Base-by-base conservation (phyloP, 1,140 invertebrate species). In the Cecropterus lyciades region DNA sequence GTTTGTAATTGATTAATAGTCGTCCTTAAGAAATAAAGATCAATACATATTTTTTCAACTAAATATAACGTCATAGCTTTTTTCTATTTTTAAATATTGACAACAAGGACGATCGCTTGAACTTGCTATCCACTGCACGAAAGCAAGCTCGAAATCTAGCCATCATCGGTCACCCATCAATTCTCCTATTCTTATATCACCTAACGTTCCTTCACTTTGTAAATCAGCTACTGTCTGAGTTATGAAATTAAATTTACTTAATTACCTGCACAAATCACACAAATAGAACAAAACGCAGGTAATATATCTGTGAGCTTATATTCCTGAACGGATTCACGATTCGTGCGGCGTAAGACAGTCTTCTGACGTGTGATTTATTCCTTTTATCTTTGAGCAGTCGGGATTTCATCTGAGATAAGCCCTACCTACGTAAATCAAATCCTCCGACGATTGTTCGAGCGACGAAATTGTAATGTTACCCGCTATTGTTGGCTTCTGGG, bases 341-440 rank as follows among this genome's bases (percentile, higher is more conserved):
- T 67, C 60, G 53, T 53, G 68, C 65, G 65, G 70, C 72, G 69
- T 70, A 69, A 70, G 69, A 67, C 67, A 69, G 66, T 71, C 60
- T 59, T 51, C 70, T 77, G 71, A 73, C 69, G 69, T 63, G 72
- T 77, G 75, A 77, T 77, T 77, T 74, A 77, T 77, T 69, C 69
- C 69, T 74, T 74, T 72, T 69, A 74, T 72, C 69, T 71, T 67
- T 65, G 67, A 72, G 46, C 48, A 65, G 62, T 59, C 62, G 48
- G 62, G 69, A 77, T 77, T 71, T 73, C 43, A 73, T 73, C 60
- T 57, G 30, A 67, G 56, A 68, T 70, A 70, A 65, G 51, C 30
- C 53, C 11, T 65, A 43, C 56, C 63, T 51, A 59, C 68, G 56
- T 70, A 65, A 70, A 70, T 55, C 67, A 66, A 66, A 70, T 70